Percentiles rank a stretch among this genome's conserved stretches.
Conservation (phyloP, 2,888 invertebrate species). For the Lithophane semibrunnea region DNA sequence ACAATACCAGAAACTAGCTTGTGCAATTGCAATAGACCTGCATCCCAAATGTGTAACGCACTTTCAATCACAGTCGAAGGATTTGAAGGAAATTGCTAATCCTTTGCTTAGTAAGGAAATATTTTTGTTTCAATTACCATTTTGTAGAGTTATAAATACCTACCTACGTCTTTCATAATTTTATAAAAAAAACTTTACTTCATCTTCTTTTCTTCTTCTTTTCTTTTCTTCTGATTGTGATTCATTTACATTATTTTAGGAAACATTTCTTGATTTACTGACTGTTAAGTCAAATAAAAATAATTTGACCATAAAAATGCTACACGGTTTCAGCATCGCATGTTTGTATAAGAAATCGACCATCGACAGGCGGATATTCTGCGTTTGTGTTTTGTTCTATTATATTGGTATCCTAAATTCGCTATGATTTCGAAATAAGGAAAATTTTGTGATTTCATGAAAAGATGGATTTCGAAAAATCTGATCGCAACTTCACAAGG, state of each 20-base stretch:
- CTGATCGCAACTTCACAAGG: not conserved
- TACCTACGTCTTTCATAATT: no score
- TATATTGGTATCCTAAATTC: not conserved
- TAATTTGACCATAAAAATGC: slow-evolving; percentile 9
- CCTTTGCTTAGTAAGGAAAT: no score
- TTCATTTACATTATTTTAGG: not conserved
- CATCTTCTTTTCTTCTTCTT: no score
- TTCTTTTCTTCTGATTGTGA: not conserved
- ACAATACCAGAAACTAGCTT: no score
- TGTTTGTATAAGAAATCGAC: slow-evolving; percentile 10
- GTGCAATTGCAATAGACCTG: no score
- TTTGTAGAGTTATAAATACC: no score
- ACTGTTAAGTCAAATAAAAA: not conserved
- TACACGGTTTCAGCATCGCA: slow-evolving; percentile 22
- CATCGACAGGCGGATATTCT: slow-evolving; percentile 8
- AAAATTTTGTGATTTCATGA: not conserved
- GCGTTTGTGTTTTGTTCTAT: not conserved
- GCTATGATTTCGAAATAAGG: not conserved
- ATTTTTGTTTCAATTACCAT: no score
- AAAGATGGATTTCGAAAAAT: not conserved
- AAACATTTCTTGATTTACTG: no score
- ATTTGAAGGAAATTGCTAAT: no score
- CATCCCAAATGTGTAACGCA: no score
- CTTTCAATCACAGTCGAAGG: no score
- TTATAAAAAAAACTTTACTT: no score